Conservation (phyloP, 2,888 invertebrate genomes). For the Lamellibrachia columna region DNA sequence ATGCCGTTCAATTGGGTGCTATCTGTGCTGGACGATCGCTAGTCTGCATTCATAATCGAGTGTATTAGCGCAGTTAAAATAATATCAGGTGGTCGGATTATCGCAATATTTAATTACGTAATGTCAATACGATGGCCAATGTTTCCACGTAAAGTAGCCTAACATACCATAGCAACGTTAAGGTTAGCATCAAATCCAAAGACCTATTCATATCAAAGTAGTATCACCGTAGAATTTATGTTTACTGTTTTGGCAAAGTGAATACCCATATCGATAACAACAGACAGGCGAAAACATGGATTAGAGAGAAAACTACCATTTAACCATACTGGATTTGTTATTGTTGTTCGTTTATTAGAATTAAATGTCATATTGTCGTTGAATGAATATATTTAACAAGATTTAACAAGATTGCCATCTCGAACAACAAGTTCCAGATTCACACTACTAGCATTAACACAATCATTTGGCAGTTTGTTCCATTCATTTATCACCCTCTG, state of each 20-base stretch:
- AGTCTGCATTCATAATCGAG: neutral
- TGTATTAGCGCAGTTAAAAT: neutral
- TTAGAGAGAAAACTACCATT: neutral
- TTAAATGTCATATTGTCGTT: neutral
- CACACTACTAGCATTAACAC: too few relatives aligned
- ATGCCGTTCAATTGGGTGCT: slow-evolving; percentile 5
- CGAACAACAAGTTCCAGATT: too few relatives aligned
- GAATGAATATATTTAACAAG: too few relatives aligned
- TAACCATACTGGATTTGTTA: neutral
- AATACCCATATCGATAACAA: neutral
- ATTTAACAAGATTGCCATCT: too few relatives aligned
- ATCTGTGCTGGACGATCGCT: neutral
- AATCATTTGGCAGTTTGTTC: too few relatives aligned
- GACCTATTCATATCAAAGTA: too few relatives aligned
- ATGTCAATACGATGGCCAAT: neutral
- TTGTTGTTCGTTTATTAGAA: neutral
- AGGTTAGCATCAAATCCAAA: neutral
- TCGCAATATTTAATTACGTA: neutral
- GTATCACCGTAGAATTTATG: neutral
- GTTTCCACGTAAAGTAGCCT: neutral
- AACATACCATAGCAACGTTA: neutral
- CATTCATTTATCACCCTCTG: too few relatives aligned
- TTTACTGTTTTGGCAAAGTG: neutral
- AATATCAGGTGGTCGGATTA: neutral
- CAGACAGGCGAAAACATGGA: neutral